Conservation (phyloP, 1,140 invertebrate species). For the Dendrolimus punctatus region DNA sequence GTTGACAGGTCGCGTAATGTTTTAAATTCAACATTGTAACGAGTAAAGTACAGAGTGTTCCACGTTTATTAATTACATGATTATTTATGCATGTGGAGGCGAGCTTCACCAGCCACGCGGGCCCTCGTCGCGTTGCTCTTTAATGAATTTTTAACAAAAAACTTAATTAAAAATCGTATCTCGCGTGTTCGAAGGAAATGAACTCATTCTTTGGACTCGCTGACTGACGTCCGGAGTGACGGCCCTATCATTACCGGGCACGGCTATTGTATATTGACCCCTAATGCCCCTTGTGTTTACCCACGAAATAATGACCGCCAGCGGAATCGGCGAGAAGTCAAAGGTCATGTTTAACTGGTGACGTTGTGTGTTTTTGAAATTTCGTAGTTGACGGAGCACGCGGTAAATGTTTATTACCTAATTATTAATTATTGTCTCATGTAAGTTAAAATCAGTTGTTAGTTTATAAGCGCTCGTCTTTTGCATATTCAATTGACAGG, state of each 20-base stretch:
- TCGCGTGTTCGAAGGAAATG: slow-evolving; percentile 66
- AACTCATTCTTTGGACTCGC: slow-evolving; percentile 61
- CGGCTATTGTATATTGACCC: slow-evolving; percentile 33
- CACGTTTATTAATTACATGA: slow-evolving; percentile 55
- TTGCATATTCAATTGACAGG: slow-evolving; percentile 2
- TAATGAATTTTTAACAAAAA: slow-evolving; percentile 70
- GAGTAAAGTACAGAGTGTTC: slow-evolving; percentile 27
- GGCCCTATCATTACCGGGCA: slow-evolving; percentile 47
- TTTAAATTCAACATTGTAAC: slow-evolving; percentile 35
- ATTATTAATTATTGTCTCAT: slow-evolving; percentile 42
- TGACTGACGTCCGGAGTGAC: slow-evolving; percentile 61
- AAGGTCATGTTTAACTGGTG: slow-evolving; percentile 31
- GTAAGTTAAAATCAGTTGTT: slow-evolving; percentile 19
- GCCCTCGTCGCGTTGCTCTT: slow-evolving; percentile 35
- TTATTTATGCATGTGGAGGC: slow-evolving; percentile 54
- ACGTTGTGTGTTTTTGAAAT: slow-evolving; percentile 42
- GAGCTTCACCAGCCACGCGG: slow-evolving; percentile 28
- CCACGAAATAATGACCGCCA: slow-evolving; percentile 20
- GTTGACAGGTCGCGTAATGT: slow-evolving; percentile 27
- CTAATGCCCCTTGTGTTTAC: slow-evolving; percentile 20
- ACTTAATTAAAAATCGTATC: slow-evolving; percentile 71
- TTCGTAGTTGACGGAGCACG: slow-evolving; percentile 38
- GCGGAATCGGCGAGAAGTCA: slow-evolving; percentile 15
- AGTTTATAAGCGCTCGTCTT: slow-evolving; percentile 10
- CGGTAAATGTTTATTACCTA: slow-evolving; percentile 46